Evolutionary conservation across 2,888 invertebrate species (phyloP).

Genomic region (Campoplex nolae): DNA sequence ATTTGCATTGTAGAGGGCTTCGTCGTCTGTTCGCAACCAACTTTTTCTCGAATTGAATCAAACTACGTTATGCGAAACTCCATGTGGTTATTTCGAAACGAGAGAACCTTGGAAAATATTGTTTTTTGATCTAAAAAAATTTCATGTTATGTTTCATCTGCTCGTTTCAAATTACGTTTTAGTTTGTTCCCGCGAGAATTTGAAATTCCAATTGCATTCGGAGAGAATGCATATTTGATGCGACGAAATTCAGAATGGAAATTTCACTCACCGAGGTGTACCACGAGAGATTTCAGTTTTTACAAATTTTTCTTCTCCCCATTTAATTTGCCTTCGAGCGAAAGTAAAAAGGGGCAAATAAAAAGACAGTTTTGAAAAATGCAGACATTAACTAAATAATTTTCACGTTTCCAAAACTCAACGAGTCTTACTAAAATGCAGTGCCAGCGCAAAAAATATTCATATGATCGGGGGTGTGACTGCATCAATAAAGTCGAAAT

Average conservation of each 20-base stretch:
- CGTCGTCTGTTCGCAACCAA: not conserved
- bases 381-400: not conserved
- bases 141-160: not conserved
- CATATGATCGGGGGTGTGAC: not conserved
- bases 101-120: constrained; percentile 5
- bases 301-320: not conserved
- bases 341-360: not conserved
- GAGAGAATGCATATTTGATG: not conserved
- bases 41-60: not conserved
- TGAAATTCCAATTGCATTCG: constrained; percentile 24
- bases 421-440: not conserved
- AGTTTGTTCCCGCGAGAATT: not conserved
- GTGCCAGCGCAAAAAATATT: not conserved
- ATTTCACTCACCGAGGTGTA: not conserved
- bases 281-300: not conserved
- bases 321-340: not conserved
- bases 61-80: not conserved
- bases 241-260: constrained; percentile 7
- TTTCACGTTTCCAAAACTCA: not conserved
- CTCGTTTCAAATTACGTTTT: not conserved
- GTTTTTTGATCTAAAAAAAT: constrained; percentile 16
- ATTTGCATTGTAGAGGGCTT: constrained; percentile 25
- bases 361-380: not conserved
- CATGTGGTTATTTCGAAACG: not conserved
- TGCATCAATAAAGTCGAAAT: not conserved